These are phyloP conservation scores for Clistopyga incitator DNA, from an alignment of 2,888 invertebrate species.

Conservation along the genomic window DNA sequence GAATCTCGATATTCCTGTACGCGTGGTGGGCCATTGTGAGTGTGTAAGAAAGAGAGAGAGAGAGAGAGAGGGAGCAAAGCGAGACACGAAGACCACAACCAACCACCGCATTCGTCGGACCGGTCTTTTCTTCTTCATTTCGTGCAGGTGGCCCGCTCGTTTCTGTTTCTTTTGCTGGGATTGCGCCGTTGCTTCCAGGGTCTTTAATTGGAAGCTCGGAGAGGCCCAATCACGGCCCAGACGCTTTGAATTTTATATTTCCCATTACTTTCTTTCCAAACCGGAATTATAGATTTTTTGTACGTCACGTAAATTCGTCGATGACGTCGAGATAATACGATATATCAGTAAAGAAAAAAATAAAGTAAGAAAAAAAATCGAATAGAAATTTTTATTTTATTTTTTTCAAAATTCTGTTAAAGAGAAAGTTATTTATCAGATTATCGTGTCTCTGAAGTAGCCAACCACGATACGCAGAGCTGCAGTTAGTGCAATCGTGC, in stretches of 20 bases:
- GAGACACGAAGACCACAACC: constrained; percentile 6
- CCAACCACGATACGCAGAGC: neutral
- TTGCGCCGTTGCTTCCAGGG: constrained; percentile 21
- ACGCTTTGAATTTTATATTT: neutral
- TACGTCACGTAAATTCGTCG: neutral
- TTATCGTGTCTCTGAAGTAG: constrained; percentile 42
- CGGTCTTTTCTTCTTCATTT: constrained; percentile 57
- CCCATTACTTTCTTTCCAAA: neutral
- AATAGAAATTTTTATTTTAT: too few species aligned
- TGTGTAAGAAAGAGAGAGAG: neutral
- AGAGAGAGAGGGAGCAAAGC: neutral
- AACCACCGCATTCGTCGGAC: constrained; percentile 37
- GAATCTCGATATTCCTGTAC: constrained; percentile 35
- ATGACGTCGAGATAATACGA: neutral
- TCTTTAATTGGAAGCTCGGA: constrained; percentile 41
- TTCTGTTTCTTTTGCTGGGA: constrained; percentile 39
- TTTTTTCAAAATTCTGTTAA: too few species aligned
- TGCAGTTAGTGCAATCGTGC: constrained; percentile 21
- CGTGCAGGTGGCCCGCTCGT: constrained; percentile 51
- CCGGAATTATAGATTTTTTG: neutral
- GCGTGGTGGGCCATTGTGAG: constrained; percentile 12
- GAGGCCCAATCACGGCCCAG: neutral
- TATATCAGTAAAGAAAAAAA: too few species aligned
- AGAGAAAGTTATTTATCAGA: neutral
- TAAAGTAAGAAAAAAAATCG: too few species aligned